These are phyloP conservation scores for Acipenser oxyrinchus DNA, from an alignment of 2,797 vertebrate genomes.

Conservation along the genomic window DNA sequence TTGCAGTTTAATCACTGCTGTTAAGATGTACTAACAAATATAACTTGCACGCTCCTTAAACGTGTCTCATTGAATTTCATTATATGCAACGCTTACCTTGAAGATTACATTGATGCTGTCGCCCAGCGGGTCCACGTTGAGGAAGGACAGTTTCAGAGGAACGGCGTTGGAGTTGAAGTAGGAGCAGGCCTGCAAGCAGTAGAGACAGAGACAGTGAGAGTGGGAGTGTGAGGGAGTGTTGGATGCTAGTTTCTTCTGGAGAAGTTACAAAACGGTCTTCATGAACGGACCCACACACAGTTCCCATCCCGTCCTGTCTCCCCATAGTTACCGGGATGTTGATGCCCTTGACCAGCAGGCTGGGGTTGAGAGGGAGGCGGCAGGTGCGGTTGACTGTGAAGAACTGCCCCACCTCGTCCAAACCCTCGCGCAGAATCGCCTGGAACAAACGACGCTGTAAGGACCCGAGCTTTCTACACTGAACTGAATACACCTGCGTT, in stretches of 20 bases:
- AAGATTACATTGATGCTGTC: slow-evolving; percentile 89
- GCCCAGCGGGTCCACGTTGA: slow-evolving; percentile 76
- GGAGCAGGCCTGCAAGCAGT: slow-evolving; percentile 70
- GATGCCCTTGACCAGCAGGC: slow-evolving; percentile 78
- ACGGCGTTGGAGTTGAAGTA: slow-evolving; percentile 96
- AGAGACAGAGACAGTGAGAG: too few species aligned
- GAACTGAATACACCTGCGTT: too few species aligned
- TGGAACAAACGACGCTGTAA: slow-evolving; percentile 27
- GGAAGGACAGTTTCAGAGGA: slow-evolving; percentile 87
- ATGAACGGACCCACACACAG: background rate
- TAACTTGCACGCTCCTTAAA: too few species aligned
- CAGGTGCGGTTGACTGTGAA: slow-evolving; percentile 76
- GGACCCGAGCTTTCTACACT: background rate
- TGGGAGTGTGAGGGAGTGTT: background rate
- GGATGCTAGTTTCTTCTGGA: background rate
- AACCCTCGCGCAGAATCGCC: slow-evolving; percentile 71
- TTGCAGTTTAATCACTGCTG: too few species aligned
- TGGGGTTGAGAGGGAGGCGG: slow-evolving; percentile 84
- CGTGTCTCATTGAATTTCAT: too few species aligned
- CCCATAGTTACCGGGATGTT: slow-evolving; percentile 71
- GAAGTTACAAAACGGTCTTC: background rate
- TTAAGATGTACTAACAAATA: too few species aligned
- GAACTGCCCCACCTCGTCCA: slow-evolving; percentile 83
- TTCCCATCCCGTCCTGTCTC: too few species aligned
- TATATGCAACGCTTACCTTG: slow-evolving; percentile 58